Percentiles rank a stretch among this genome's conserved stretches.
Conservation (phyloP, 2,113 vertebrate genomes). For the Strigops habroptila region DNA sequence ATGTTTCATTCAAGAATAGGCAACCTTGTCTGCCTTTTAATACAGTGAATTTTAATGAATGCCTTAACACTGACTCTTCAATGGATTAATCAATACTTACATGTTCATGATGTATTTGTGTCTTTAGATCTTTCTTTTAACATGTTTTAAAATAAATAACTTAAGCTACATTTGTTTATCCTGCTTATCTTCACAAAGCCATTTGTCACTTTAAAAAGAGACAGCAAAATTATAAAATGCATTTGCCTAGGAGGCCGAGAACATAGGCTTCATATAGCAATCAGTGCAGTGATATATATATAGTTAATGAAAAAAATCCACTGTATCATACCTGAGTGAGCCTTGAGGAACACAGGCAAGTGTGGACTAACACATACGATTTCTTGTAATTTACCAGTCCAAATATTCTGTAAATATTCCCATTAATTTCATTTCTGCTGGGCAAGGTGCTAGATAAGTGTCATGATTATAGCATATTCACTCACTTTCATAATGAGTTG, state of each 20-base stretch:
- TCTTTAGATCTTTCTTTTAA: not conserved
- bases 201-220: not conserved
- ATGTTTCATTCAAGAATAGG: not conserved
- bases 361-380: not conserved
- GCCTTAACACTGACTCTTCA: not conserved
- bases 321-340: not conserved
- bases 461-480: not conserved
- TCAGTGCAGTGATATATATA: not conserved
- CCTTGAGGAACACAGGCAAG: not conserved
- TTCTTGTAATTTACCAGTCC: not conserved
- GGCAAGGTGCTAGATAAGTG: not conserved
- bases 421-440: not conserved
- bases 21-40: not conserved
- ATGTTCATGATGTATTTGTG: not conserved
- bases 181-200: not conserved
- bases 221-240: not conserved
- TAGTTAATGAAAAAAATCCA: rapidly evolving
- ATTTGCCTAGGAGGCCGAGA: not conserved
- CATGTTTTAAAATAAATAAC: not conserved
- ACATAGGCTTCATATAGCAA: not conserved
- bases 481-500: not conserved
- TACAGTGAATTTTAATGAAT: not conserved
- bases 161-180: not conserved
- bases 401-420: not conserved
- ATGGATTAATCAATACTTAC: not conserved